Base-by-base conservation (phyloP, 2,888 invertebrate genomes). In the Arenicola marina region DNA sequence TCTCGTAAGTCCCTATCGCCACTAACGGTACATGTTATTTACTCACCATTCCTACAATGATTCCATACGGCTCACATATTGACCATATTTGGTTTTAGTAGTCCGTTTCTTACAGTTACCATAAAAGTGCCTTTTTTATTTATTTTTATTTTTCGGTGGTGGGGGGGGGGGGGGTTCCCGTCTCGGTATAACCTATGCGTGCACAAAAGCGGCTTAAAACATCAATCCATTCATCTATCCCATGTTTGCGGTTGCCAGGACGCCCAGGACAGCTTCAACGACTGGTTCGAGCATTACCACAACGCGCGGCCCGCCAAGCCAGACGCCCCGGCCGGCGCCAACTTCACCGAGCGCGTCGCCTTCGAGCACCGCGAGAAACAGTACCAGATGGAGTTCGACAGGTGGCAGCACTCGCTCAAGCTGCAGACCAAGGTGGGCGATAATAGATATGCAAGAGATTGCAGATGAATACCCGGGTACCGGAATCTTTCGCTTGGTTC, bases 261-360 rank as follows among this genome's bases (percentile, higher is more conserved):
- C 76, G 93, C 92, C 2, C 87, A 93, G 65, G 93, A 95, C 82
- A 89, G 91, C 4, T 95, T 94, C 83, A 89, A 90, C 68, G 91
- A 92, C 74, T 96, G 95, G 95, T 92, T 92, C 72, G 88, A 90
- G 69, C 89, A 92, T 76, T 92, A 87, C 71, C 89, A 92, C 77
- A 90, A 91, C 76, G 89, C 89, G 0, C 89, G 90, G 80, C 96
- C 95, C 0, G 64, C 70, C 18, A 73, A 75, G 62, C 85, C 85
- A 2, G 70, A 69, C 1, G 61, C 73, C 28, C 70, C 65, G 28
- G 68, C 67, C 21, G 75, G 75, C 4, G 88, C 90, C 54, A 79
- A 78, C 31, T 95, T 95, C 78, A 89, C 93, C 0, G 94, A 95
- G 77, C 91, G 91, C 82, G 91, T 95, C 29, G 92, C 92, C 1